Base-by-base conservation (phyloP, 2,888 invertebrate species). In the Sericinus montela region DNA sequence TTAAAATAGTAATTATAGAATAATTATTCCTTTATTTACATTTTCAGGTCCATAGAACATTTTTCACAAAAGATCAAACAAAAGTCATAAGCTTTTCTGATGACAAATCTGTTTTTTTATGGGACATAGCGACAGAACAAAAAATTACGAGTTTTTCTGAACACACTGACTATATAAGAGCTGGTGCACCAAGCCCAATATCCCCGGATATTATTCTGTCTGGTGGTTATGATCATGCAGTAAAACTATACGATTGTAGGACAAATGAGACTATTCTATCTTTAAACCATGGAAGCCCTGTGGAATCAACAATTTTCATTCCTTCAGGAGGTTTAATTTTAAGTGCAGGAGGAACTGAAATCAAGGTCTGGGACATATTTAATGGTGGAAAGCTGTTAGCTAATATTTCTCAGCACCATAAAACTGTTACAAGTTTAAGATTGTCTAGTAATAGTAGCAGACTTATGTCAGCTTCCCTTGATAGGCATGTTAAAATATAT, bases 361-460 rank as follows among this genome's bases (percentile, higher is more conserved):
- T 98, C 5, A 94, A 94, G 78, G 94, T 99, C 0, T 99, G 98
- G 98, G 98, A 99, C 76, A 92, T 94, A 4, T 91, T 97, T 43
- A 92, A 95, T 57, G 97, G 97, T 23, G 98, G 98, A 8, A 94
- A 94, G 72, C 84, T 97, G 46, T 75, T 99, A 16, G 93, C 96
- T 1, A 93, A 92, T 63, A 91, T 99, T 56, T 94, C 94, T 1
- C 95, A 97, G 62, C 99, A 99, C 80, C 97, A 98, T 78, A 99
- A 99, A 89, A 97, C 98, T 0, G 93, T 99, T 0, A 99, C 98
- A 0, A 94, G 95, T 57, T 75, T 99, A 41, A 90, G 93, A 57
- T 90, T 98, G 53, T 95, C 95, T 16, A 94, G 94, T 36, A 93
- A 95, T 67, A 94, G 95, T 16, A 94, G 93, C 56, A 91, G 96